These are phyloP conservation scores for Engystomops pustulosus DNA, from an alignment of 2,113 vertebrate species.

Conservation along the genomic window DNA sequence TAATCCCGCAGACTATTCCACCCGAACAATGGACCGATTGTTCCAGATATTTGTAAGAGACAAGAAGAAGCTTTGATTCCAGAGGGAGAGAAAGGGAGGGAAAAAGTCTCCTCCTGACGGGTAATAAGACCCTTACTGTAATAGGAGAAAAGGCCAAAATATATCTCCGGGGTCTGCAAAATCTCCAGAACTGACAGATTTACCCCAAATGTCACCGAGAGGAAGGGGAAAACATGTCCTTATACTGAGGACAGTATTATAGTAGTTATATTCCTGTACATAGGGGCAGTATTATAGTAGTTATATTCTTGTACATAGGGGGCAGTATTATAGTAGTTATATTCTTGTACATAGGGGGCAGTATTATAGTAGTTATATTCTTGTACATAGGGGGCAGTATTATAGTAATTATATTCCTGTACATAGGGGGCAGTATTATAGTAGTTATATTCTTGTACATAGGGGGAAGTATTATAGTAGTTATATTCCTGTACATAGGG, in stretches of 20 bases:
- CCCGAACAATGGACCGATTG: background rate
- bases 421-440: background rate
- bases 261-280: no score
- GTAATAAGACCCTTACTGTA: conserved; percentile 45
- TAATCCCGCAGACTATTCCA: conserved; percentile 7
- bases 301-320: no score
- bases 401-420: background rate
- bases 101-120: background rate
- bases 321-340: background rate
- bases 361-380: conserved; percentile 7
- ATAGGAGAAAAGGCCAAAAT: background rate
- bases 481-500: background rate
- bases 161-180: conserved; percentile 4
- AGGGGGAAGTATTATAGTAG: background rate
- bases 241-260: no score
- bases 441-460: conserved; percentile 2
- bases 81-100: conserved; percentile 22
- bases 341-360: background rate
- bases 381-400: background rate
- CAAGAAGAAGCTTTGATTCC: conserved; percentile 25
- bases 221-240: background rate
- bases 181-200: conserved; percentile 12
- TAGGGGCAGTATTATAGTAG: no score
- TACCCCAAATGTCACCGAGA: background rate
- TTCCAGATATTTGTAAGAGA: conserved; percentile 20